phyloP scores from a whole-genome alignment of 1,140 invertebrate genomes.

The Homalodisca vitripennis region DNA sequence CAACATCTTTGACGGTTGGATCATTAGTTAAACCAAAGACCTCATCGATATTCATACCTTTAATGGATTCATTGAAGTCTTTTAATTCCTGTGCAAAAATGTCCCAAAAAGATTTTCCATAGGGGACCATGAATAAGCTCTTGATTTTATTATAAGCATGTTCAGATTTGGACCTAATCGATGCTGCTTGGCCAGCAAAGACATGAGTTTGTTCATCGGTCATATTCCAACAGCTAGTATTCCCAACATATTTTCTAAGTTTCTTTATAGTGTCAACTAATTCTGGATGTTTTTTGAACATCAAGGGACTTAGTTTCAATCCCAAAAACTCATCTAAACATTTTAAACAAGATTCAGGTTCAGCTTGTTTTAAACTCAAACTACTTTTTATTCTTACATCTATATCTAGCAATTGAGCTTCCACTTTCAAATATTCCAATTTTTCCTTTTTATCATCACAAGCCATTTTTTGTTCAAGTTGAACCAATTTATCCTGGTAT shows the following conservation, averaged over 20 bases:
- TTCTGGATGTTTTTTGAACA: constrained; percentile 83
- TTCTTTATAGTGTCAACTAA: constrained; percentile 75
- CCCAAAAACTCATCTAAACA: constrained; percentile 60
- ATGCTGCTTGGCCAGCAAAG: constrained; percentile 64
- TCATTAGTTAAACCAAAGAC: constrained; percentile 41
- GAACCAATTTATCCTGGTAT: constrained; percentile 32
- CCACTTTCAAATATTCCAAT: constrained; percentile 49
- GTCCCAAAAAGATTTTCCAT: constrained; percentile 57
- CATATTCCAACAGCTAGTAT: constrained; percentile 68
- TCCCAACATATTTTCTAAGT: constrained; percentile 59
- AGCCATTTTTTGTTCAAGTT: constrained; percentile 45
- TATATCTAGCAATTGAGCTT: constrained; percentile 68
- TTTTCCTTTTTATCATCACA: constrained; percentile 32
- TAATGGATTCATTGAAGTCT: constrained; percentile 57
- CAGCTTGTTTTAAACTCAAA: constrained; percentile 61
- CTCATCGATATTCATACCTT: constrained; percentile 56
- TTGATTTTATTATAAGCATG: constrained; percentile 62
- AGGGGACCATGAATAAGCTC: constrained; percentile 52
- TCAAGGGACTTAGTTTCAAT: constrained; percentile 68
- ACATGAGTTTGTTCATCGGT: constrained; percentile 44
- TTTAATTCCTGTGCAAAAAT: constrained; percentile 56
- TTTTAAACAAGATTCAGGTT: constrained; percentile 61
- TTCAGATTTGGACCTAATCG: constrained; percentile 65
- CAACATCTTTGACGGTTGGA: not conserved
- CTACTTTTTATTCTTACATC: constrained; percentile 72